A percentile compares a stretch with the other conserved stretches of the same genome.
These are phyloP conservation scores for Pseudolycoriella hygida DNA, from an alignment of 2,888 invertebrate species.

Conservation along the genomic window DNA sequence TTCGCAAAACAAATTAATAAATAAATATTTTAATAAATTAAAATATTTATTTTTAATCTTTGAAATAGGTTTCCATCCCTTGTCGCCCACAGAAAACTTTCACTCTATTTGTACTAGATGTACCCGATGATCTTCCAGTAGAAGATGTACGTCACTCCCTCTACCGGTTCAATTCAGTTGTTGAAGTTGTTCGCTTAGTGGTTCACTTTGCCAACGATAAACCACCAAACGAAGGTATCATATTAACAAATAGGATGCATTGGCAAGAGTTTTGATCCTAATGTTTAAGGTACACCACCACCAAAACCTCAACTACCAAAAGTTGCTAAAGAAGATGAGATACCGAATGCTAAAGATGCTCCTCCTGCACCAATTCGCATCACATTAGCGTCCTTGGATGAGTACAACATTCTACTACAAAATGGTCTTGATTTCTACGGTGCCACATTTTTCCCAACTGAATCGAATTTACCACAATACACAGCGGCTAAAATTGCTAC, in stretches of 20 bases:
- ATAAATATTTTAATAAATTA: no score
- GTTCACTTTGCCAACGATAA: slow-evolving; percentile 22
- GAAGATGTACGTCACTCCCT: slow-evolving; percentile 69
- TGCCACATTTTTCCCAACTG: slow-evolving; percentile 74
- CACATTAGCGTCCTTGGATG: slow-evolving; percentile 57
- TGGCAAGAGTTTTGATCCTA: no score
- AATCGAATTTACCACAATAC: slow-evolving; percentile 48
- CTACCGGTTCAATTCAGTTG: slow-evolving; percentile 61
- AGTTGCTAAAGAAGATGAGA: slow-evolving; percentile 30
- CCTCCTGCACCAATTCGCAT: slow-evolving; percentile 49
- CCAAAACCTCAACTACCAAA: slow-evolving; percentile 30
- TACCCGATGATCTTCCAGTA: slow-evolving; percentile 69
- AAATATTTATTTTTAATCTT: no score
- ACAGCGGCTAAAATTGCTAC: slow-evolving; percentile 40
- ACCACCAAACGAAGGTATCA: neutral
- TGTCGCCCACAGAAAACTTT: slow-evolving; percentile 80
- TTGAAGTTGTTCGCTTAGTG: slow-evolving; percentile 57
- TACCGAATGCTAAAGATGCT: slow-evolving; percentile 30
- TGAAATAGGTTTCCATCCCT: slow-evolving; percentile 68
- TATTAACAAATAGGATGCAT: neutral
- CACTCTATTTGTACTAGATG: slow-evolving; percentile 63
- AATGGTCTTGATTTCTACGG: slow-evolving; percentile 77
- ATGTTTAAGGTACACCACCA: slow-evolving; percentile 28
- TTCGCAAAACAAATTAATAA: no score
- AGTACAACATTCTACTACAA: slow-evolving; percentile 59